phyloP scores from a whole-genome alignment of 2,888 invertebrate species.

The Agapostemon virescens region DNA sequence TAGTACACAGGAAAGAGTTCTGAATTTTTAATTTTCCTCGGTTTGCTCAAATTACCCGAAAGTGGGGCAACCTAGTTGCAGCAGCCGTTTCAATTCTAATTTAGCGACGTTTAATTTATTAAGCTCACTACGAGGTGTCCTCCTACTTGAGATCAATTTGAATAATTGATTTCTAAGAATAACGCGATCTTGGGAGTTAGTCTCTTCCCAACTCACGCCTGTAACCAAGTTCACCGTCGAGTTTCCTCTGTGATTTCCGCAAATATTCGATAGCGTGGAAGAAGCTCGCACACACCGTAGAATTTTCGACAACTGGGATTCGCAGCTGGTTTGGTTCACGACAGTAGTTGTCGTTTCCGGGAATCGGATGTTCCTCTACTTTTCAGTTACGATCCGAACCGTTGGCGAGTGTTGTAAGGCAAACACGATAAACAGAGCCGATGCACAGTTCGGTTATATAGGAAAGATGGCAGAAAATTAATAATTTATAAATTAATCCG shows the following conservation, averaged over 20 bases:
- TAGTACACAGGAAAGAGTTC: neutral
- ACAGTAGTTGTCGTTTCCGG: neutral
- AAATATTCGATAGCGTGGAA: constrained; percentile 21
- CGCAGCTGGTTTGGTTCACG: neutral
- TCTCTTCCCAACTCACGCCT: constrained; percentile 19
- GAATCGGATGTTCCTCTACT: neutral
- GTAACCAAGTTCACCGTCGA: neutral
- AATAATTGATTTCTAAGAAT: constrained; percentile 64
- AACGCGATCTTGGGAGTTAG: constrained; percentile 47
- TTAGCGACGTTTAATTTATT: constrained; percentile 62
- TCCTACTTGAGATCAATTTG: constrained; percentile 51
- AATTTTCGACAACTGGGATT: constrained; percentile 7
- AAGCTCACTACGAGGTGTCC: constrained; percentile 54
- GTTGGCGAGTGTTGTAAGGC: neutral
- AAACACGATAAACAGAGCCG: neutral
- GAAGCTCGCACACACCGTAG: neutral
- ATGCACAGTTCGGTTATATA: neutral
- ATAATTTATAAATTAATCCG: too few relatives aligned
- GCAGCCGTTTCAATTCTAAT: neutral
- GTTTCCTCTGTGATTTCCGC: constrained; percentile 21
- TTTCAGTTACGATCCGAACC: neutral
- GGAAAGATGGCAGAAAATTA: too few relatives aligned
- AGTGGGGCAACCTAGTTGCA: neutral
- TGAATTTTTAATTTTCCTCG: neutral
- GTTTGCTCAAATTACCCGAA: neutral